phyloP scores from a whole-genome alignment of 2,797 vertebrate species.

The Anisognathus igniventris region DNA sequence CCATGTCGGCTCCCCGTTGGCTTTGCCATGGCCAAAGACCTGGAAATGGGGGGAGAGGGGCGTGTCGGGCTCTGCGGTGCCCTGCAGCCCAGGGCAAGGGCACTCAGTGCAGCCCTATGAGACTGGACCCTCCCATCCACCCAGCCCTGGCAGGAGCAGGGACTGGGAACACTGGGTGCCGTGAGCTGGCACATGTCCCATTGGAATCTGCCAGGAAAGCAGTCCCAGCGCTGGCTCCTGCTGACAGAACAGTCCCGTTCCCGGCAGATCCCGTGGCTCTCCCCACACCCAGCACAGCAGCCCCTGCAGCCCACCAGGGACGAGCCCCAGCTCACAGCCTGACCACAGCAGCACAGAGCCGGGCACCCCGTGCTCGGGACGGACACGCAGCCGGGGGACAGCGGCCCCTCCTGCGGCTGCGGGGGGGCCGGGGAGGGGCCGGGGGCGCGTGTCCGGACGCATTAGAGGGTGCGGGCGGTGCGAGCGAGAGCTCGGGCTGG shows the following conservation, averaged over 20 bases:
- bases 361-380: fast-evolving
- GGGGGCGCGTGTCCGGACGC: neutral
- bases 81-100: fast-evolving
- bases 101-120: fast-evolving
- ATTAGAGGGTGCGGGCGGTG: neutral
- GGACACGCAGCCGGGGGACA: fast-evolving
- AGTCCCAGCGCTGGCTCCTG: neutral
- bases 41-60: neutral
- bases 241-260: neutral
- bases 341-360: fast-evolving
- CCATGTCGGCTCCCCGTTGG: constrained; percentile 96
- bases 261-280: fast-evolving
- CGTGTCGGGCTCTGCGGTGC: fast-evolving
- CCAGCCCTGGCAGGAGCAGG: neutral
- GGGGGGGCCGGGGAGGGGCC: neutral
- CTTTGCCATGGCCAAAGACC: constrained; percentile 96
- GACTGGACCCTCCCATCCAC: fast-evolving
- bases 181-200: fast-evolving
- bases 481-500: neutral
- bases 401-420: neutral
- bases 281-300: neutral
- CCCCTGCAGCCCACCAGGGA: neutral
- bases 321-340: neutral
- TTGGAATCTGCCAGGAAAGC: neutral
- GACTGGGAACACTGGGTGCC: neutral